Conservation (phyloP, 2,888 invertebrate species). For the Acleris cristana region DNA sequence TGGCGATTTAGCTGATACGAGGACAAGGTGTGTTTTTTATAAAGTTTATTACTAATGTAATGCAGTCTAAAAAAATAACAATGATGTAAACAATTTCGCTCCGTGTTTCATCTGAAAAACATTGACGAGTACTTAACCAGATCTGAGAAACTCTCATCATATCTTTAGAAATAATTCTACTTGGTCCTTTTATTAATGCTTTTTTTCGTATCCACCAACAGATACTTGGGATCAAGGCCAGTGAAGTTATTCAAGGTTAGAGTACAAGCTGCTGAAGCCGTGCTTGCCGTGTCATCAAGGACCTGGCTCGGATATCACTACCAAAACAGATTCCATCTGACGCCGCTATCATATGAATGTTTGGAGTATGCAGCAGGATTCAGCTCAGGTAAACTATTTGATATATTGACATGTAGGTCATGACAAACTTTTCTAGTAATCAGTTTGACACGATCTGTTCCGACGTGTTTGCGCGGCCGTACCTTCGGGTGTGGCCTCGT, state of each 20-base stretch:
- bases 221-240: constrained; percentile 96
- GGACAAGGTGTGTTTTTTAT: constrained; percentile 87
- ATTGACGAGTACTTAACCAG: constrained; percentile 82
- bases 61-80: constrained; percentile 41
- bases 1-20: constrained; percentile 97
- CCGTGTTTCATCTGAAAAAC: constrained; percentile 86
- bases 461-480: constrained; percentile 69
- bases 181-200: neutral
- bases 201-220: constrained; percentile 44
- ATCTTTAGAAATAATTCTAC: neutral
- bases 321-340: constrained; percentile 97
- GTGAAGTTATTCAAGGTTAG: constrained; percentile 98
- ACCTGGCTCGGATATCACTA: constrained; percentile 99
- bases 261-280: constrained; percentile 98
- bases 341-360: constrained; percentile 97
- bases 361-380: constrained; percentile 99
- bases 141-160: constrained; percentile 61
- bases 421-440: no score
- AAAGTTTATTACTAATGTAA: constrained; percentile 1
- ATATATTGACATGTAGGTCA: neutral
- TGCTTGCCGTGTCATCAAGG: constrained; percentile 98
- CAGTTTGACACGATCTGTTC: constrained; percentile 10
- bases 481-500: constrained; percentile 60
- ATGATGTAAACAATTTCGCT: constrained; percentile 75
- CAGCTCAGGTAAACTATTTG: constrained; percentile 83